Evolutionary conservation across 1,140 invertebrate genomes (phyloP), one percentile per base, ranked within the genome.

Genomic region (Subanguina moxae): DNA sequence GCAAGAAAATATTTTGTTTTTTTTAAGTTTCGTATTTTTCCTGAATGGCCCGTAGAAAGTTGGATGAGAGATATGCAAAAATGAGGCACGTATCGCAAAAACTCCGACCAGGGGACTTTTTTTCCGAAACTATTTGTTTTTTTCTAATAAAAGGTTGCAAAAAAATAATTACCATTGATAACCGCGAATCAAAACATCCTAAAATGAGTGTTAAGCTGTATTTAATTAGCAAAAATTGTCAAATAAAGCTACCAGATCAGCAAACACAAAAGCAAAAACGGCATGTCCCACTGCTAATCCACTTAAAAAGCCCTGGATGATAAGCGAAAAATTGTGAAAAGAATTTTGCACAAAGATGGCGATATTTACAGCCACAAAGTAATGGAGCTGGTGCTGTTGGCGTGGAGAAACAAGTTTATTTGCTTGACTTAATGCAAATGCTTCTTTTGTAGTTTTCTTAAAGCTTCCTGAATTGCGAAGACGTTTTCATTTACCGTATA

Each of bases 131-230:
- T n/a, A n/a, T n/a, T n/a, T n/a, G n/a, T n/a, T n/a, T n/a, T n/a
- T n/a, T n/a, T n/a, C n/a, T n/a, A n/a, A n/a, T n/a, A n/a, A n/a
- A n/a, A n/a, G n/a, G n/a, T n/a, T n/a, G n/a, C n/a, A n/a, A n/a
- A n/a, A n/a, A n/a, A n/a, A n/a, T n/a, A n/a, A 38, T 38, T 38
- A 38, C 32, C 48, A 52, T 52, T 52, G n/a, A 52, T 52, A 52
- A 5, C n/a, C 48, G 17, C 48, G n/a, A 52, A 52, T 25, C n/a
- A 52, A 15, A 52, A 52, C 48, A 21, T 52, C 48, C 48, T 52
- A 15, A 5, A 52, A 21, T n/a, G n/a, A n/a, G n/a, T n/a, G n/a
- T n/a, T n/a, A n/a, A n/a, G n/a, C n/a, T 45, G 43, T 25, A 52
- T 52, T 15, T 21, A 25, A 52, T 52, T 8, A 15, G 3, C 17